phyloP scores from a whole-genome alignment of 1,140 invertebrate species.

The Drosophila athabasca region DNA sequence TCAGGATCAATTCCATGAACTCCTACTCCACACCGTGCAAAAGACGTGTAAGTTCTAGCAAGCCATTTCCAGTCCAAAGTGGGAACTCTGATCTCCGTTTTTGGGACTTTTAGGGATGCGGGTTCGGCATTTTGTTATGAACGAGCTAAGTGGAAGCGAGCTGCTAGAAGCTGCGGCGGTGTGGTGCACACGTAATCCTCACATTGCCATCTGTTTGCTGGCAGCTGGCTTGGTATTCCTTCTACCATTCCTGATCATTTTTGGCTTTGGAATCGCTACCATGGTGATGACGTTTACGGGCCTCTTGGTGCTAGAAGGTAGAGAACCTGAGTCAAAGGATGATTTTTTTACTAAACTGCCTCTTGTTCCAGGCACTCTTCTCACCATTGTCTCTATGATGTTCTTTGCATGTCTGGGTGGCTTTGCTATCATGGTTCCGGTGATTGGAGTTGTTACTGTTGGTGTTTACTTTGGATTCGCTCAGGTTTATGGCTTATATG shows the following conservation, averaged over 20 bases:
- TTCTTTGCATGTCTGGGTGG: slow-evolving; percentile 69
- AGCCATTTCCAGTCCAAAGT: not conserved
- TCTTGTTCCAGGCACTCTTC: slow-evolving; percentile 60
- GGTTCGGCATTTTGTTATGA: slow-evolving; percentile 50
- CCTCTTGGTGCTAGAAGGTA: slow-evolving; percentile 78
- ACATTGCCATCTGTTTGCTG: slow-evolving; percentile 63
- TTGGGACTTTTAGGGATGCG: slow-evolving; percentile 46
- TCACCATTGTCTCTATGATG: slow-evolving; percentile 70
- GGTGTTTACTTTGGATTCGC: slow-evolving; percentile 71
- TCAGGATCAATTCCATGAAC: slow-evolving; percentile 51
- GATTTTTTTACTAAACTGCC: not conserved
- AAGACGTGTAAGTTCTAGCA: slow-evolving; percentile 49
- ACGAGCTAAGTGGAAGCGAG: slow-evolving; percentile 71
- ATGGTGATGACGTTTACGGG: slow-evolving; percentile 77
- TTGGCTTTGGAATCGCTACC: slow-evolving; percentile 70
- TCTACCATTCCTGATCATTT: slow-evolving; percentile 69
- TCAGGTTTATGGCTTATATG: slow-evolving; percentile 56
- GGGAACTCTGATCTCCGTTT: not conserved
- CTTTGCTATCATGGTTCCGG: slow-evolving; percentile 48
- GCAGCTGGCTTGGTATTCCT: slow-evolving; percentile 58
- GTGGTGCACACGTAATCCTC: slow-evolving; percentile 70
- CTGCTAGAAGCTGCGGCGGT: slow-evolving; percentile 46
- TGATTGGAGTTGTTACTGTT: slow-evolving; percentile 56
- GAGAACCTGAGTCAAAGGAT: not conserved
- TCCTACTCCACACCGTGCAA: slow-evolving; percentile 37